Evolutionary conservation across 2,888 invertebrate genomes (phyloP).

Genomic region (Platycheirus rosarum): DNA sequence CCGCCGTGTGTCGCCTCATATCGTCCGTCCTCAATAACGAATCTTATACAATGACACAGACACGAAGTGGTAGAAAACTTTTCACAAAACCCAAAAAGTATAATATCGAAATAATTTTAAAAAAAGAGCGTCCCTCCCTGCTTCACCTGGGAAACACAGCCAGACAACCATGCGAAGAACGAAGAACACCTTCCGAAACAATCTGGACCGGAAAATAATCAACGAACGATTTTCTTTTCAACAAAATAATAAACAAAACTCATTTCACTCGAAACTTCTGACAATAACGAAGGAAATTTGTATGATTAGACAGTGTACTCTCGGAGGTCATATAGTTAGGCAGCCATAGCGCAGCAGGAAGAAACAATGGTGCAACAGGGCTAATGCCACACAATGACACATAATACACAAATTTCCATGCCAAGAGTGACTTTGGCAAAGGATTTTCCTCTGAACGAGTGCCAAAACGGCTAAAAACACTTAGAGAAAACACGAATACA

Average conservation of each 20-base stretch:
- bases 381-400: slow-evolving; percentile 44
- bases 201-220: slow-evolving; percentile 73
- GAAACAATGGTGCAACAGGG: slow-evolving; percentile 21
- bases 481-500: slow-evolving; percentile 52
- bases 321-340: not conserved
- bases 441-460: slow-evolving; percentile 40
- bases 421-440: slow-evolving; percentile 54
- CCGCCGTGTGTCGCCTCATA: not conserved
- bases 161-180: not conserved
- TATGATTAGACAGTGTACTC: slow-evolving; percentile 66
- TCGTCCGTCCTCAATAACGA: slow-evolving; percentile 7
- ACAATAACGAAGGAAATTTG: slow-evolving; percentile 63
- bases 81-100: slow-evolving; percentile 17
- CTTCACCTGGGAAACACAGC: not conserved
- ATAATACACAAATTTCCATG: slow-evolving; percentile 53
- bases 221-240: slow-evolving; percentile 72
- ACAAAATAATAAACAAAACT: slow-evolving; percentile 72
- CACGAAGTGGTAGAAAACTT: slow-evolving; percentile 24
- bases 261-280: slow-evolving; percentile 58
- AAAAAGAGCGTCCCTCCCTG: slow-evolving; percentile 26
- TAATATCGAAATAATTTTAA: slow-evolving; percentile 54
- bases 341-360: no score
- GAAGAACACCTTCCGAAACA: slow-evolving; percentile 47
- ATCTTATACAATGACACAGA: not conserved
- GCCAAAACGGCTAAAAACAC: slow-evolving; percentile 62